Conservation (phyloP, 2,113 vertebrate genomes). For the Leuciscus idus region DNA sequence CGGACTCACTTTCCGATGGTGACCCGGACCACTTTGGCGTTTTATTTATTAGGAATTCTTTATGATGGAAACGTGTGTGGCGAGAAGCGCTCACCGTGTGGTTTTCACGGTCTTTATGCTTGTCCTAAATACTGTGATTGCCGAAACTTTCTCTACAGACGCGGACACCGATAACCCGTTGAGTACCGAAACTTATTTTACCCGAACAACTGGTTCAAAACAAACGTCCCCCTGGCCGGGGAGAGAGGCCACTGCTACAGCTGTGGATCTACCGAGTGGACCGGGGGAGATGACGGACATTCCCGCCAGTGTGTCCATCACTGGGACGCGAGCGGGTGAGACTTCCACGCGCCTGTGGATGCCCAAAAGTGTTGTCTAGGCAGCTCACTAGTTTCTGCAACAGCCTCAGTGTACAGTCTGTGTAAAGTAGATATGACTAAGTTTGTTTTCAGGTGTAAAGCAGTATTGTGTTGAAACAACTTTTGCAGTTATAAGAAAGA, state of each 20-base stretch:
- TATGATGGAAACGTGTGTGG: conserved; percentile 76
- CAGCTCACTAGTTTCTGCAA: neutral
- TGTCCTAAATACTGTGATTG: conserved; percentile 57
- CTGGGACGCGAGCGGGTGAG: conserved; percentile 55
- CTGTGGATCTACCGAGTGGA: conserved; percentile 19
- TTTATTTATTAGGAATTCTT: conserved; percentile 64
- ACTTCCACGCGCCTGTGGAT: neutral
- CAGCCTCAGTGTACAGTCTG: neutral
- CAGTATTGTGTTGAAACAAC: neutral
- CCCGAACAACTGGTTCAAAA: conserved; percentile 46
- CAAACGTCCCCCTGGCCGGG: neutral
- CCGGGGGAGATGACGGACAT: conserved; percentile 43
- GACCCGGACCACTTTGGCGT: conserved; percentile 64
- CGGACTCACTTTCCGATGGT: conserved; percentile 69
- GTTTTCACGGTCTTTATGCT: conserved; percentile 68
- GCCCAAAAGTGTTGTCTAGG: neutral
- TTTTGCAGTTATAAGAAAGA: neutral
- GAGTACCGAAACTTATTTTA: conserved; percentile 48
- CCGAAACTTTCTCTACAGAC: conserved; percentile 60
- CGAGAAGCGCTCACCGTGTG: conserved; percentile 64
- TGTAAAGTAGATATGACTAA: neutral
- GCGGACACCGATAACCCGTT: conserved; percentile 54
- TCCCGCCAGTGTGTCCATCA: conserved; percentile 35
- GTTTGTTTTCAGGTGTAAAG: neutral
- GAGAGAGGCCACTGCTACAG: conserved; percentile 19